Evolutionary conservation across 2,797 vertebrate genomes (phyloP), one percentile per base, ranked within the genome.

Genomic region (Halcyon leucocephala): DNA sequence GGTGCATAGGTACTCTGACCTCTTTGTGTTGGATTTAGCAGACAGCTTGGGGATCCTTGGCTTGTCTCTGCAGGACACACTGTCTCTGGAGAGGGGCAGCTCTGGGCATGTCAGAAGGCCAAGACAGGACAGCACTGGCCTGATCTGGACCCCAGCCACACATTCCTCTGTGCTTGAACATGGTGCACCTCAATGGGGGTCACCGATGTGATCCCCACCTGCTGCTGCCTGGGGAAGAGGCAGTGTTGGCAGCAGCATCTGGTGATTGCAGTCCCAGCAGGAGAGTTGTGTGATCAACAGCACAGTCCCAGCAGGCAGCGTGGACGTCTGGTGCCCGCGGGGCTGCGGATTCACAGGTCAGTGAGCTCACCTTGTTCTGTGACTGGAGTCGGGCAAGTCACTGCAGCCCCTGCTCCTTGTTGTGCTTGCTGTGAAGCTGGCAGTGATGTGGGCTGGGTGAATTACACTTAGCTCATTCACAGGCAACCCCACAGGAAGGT

Each of bases 301-400:
- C 61, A 22, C 21, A 6, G 31, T 26, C 12, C 33, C 2, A 1
- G 35, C 1, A 3, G 55, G 35, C 78, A 71, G 66, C 15, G 2
- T 0, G 0, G 70, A 31, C 0, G 0, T 35, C n/a, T 73, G 58
- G 61, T 28, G 35, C 66, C 86, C 31, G 41, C 3, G 0, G 39
- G 48, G 44, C 65, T 4, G 1, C 0, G 1, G 28, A 44, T 33
- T 80, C 76, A 48, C 39, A 35, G 54, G 39, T 69, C 66, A 49
- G 24, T 48, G 85, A 86, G 65, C 33, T 91, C 79, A 71, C 71
- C 74, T 66, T 33, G 62, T 41, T 44, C 65, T 51, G 57, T 1
- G 10, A 29, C 42, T 0, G 0, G 28, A 0, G 0, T 9, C 0
- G 11, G n/a, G 19, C 0, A 7, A 58, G 66, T 39, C 31, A 26